phyloP scores from a whole-genome alignment of 2,888 invertebrate genomes.

The Leptopilina syphax region DNA sequence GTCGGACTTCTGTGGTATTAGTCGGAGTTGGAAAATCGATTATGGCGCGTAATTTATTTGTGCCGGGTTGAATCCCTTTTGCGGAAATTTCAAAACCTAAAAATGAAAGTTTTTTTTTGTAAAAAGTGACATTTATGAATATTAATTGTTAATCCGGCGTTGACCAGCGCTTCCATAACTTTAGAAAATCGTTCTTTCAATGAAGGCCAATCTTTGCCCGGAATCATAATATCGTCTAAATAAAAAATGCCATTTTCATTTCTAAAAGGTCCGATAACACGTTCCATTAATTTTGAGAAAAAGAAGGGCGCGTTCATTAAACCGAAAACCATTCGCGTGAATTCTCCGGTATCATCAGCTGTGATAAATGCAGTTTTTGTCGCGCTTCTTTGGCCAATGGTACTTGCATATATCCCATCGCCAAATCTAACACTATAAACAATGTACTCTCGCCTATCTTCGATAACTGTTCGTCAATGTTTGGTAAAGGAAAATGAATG shows the following conservation, averaged over 20 bases:
- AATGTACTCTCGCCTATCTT: constrained; percentile 33
- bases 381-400: constrained; percentile 39
- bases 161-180: neutral
- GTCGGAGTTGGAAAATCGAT: neutral
- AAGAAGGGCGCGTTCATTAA: neutral
- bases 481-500: constrained; percentile 47
- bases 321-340: neutral
- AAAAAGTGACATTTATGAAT: neutral
- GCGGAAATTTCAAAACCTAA: neutral
- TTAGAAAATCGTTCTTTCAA: neutral
- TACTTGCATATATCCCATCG: constrained; percentile 52
- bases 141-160: neutral
- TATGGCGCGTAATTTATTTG: neutral
- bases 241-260: constrained; percentile 1
- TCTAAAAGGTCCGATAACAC: neutral
- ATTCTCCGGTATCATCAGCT: neutral
- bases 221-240: neutral
- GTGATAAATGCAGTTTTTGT: neutral
- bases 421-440: constrained; percentile 44
- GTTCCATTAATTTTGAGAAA: neutral
- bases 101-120: neutral
- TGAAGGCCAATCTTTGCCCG: neutral
- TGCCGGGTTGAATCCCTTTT: neutral
- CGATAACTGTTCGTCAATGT: constrained; percentile 50
- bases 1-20: neutral